Evolutionary conservation across 2,888 invertebrate species (phyloP), one percentile per base, ranked within the genome.

Genomic region (Girardia tigrina): DNA sequence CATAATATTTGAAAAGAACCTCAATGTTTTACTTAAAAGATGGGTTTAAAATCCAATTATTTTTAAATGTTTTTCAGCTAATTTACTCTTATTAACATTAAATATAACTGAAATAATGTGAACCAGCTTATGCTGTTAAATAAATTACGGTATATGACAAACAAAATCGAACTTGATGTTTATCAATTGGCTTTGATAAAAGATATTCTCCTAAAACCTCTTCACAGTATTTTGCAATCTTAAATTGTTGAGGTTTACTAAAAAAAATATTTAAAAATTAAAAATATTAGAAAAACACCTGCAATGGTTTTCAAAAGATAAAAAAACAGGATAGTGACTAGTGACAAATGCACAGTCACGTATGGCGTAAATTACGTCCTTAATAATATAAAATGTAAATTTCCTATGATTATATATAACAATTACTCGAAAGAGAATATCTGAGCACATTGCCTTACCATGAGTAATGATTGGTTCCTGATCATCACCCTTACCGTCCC

Each of bases 221-320:
- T 86, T 97, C 94, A 86, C 97, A 98, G 86, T 98, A 98, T 85
- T 93, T 94, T 76, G 98, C 97, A 86, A 98, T 87, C 86, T 97
- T 97, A 84, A 92, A 91, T 86, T 98, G 97, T 86, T 98, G 97
- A 42, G 74, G 29, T 42, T 75, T 75, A 26, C 75, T 74, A 20
- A 20, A 74, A 73, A 26, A 70, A 29, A n/a, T n/a, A n/a, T n/a
- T n/a, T n/a, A n/a, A n/a, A n/a, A n/a, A n/a, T n/a, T n/a, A n/a
- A n/a, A n/a, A n/a, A n/a, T n/a, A n/a, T n/a, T n/a, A n/a, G n/a
- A n/a, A n/a, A n/a, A n/a, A 79, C 79, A 86, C 86, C 92, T 93
- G 80, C 95, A 95, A 85, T 95, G 95, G 86, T 95, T 95, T 87
- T 95, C 95, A 85, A 95, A 95, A 82, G 94, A 94, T 80, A 95